Conservation (phyloP, 1,140 invertebrate genomes). For the Brachionus koreanus region DNA sequence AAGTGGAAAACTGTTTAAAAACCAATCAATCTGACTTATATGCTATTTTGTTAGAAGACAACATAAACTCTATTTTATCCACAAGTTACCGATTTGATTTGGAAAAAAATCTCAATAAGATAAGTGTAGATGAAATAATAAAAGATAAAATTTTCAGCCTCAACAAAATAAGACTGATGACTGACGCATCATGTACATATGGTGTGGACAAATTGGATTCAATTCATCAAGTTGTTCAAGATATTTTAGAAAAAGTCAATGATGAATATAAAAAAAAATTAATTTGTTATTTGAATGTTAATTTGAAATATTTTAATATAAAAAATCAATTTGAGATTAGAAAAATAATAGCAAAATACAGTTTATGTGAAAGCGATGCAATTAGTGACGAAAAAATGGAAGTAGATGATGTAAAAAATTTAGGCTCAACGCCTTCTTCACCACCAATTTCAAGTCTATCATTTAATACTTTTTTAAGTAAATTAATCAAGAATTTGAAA, state of each 20-base stretch:
- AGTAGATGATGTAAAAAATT: background rate
- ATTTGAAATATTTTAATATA: conserved; percentile 2
- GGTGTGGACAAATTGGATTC: background rate
- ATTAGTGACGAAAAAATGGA: background rate
- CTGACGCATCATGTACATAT: background rate
- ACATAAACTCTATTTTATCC: background rate
- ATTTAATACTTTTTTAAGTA: background rate
- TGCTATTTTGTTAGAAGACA: background rate
- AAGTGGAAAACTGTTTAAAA: background rate
- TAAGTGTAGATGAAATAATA: background rate
- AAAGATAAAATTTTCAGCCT: background rate
- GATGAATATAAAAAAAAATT: background rate
- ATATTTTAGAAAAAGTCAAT: background rate
- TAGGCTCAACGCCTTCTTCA: background rate
- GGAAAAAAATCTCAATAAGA: background rate
- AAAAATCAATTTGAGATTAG: background rate
- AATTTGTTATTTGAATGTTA: background rate
- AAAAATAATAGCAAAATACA: background rate
- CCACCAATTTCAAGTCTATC: background rate
- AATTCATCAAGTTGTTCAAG: background rate
- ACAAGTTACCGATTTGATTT: background rate
- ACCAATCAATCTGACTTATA: background rate
- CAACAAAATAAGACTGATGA: background rate
- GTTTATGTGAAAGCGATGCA: background rate
- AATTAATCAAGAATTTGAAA: background rate